Percentiles rank a stretch among this genome's conserved stretches.
Conservation (phyloP, 2,797 vertebrate genomes). For the Lindbergichthys nudifrons region DNA sequence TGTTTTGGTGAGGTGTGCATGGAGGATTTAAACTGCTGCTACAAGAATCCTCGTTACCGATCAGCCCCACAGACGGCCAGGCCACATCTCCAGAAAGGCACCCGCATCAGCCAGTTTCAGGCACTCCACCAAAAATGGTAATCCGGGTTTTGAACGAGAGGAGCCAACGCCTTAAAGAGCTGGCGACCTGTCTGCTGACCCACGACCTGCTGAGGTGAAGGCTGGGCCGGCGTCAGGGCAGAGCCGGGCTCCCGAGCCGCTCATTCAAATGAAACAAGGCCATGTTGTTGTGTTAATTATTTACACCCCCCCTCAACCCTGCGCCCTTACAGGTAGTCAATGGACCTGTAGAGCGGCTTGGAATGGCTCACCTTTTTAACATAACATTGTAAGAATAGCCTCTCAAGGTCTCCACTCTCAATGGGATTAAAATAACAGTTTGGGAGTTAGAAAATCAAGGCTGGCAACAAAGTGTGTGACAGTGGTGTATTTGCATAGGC, state of each 20-base stretch:
- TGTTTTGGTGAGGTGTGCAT: slow-evolving; percentile 8
- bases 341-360: slow-evolving; percentile 71
- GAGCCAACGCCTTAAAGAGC: slow-evolving; percentile 83
- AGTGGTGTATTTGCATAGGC: slow-evolving; percentile 63
- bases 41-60: slow-evolving; percentile 18
- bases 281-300: slow-evolving; percentile 88
- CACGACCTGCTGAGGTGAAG: slow-evolving; percentile 80
- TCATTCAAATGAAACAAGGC: slow-evolving; percentile 86
- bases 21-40: slow-evolving; percentile 7
- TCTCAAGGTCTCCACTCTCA: slow-evolving; percentile 82
- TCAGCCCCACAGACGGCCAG: slow-evolving; percentile 18
- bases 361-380: slow-evolving; percentile 71
- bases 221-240: slow-evolving; percentile 71
- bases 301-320: slow-evolving; percentile 67
- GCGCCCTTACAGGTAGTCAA: slow-evolving; percentile 74
- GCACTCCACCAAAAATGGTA: slow-evolving; percentile 85
- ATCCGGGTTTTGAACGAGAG: slow-evolving; percentile 73
- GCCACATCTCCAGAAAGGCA: slow-evolving; percentile 32
- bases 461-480: slow-evolving; percentile 56
- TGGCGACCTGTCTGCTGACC: slow-evolving; percentile 83
- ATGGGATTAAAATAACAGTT: slow-evolving; percentile 88
- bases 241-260: slow-evolving; percentile 67
- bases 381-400: slow-evolving; percentile 81
- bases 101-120: slow-evolving; percentile 68
- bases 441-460: slow-evolving; percentile 53